Evolutionary conservation across 1,140 invertebrate genomes (phyloP), one percentile per base, ranked within the genome.

Genomic region (Ceratina australensis): DNA sequence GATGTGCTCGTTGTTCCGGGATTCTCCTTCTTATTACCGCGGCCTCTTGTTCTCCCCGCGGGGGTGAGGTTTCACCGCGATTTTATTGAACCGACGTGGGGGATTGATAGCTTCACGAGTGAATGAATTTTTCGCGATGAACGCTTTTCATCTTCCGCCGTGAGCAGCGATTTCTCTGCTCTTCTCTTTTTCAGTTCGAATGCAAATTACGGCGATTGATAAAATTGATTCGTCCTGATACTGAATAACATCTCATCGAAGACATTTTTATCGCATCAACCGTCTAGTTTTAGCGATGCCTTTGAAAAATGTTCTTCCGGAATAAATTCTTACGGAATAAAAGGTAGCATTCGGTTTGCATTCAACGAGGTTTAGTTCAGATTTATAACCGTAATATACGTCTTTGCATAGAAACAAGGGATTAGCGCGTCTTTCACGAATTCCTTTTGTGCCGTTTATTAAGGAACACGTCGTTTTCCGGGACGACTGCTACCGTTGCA

Each of bases 321-420:
- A n/a, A n/a, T n/a, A n/a, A n/a, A n/a, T n/a, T n/a, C n/a, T n/a
- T n/a, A n/a, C n/a, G 16, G 52, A 42, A n/a, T 13, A 20, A 13
- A n/a, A 22, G 10, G 20, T 12, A 42, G n/a, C n/a, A 22, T 18
- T 26, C 16, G 57, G 28, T 33, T 16, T 13, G 16, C 2, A 63
- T 63, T 71, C 57, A 22, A 52, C 18, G 49, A n/a, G 15, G 15
- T 20, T 61, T 42, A 10, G 59, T 47, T 22, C 26, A 18, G 20
- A 13, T 28, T 78, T 50, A 65, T 28, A 18, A 54, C 24, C 20
- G 1, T 1, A 3, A 18, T 16, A 15, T 20, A 15, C 22, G 26
- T 16, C n/a, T 28, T 22, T 20, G 76, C 76, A 78, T 78, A 73
- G 76, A 65, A 59, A 78, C 72, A 16, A n/a, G 12, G 52, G 76